Evolutionary conservation across 1,140 invertebrate genomes (phyloP), one percentile per base, ranked within the genome.

Genomic region (Scaptomyza graminum): DNA sequence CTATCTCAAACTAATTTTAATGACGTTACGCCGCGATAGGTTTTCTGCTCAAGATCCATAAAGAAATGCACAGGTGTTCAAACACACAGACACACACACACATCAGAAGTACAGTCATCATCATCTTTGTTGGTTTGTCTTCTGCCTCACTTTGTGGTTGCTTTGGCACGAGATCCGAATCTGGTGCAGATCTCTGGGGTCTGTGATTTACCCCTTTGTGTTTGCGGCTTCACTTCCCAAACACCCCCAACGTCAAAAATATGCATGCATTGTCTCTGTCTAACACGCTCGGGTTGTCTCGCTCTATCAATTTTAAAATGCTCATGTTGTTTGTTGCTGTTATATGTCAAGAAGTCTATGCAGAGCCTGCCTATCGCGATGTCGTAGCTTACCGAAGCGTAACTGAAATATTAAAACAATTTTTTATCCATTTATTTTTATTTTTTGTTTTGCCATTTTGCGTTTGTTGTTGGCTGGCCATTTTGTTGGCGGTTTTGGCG

Each of bases 21-120:
- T 90, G 88, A 90, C 73, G 88, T 90, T 90, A 88, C 88, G 88
- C 88, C 79, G 84, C 67, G 59, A 77, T 88, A 89, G 80, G 76
- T 88, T 88, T 88, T 89, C 79, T 88, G 83, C 79, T 89, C 84
- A 83, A 89, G 79, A 88, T 84, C 76, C 83, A 89, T 88, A 89
- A 88, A 88, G 84, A 87, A 87, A 88, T 89, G 76, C 84, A 89
- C 83, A 88, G 83, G 84, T 88, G 84, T 87, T 88, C 75, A 55
- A 43, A 34, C 62, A 56, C 47, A 71, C 43, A 25, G 15, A 13
- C 41, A 31, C 31, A 50, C 28, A 1, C 7, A 31, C 28, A 41
- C 37, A 60, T 50, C 37, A 46, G 7, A 34, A 52, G 66, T 69
- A 69, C 78, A 82, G 63, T 69, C 72, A 54, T 46, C 71, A 41